Evolutionary conservation across 2,888 invertebrate genomes (phyloP).

Genomic region (Limnephilus auricula): DNA sequence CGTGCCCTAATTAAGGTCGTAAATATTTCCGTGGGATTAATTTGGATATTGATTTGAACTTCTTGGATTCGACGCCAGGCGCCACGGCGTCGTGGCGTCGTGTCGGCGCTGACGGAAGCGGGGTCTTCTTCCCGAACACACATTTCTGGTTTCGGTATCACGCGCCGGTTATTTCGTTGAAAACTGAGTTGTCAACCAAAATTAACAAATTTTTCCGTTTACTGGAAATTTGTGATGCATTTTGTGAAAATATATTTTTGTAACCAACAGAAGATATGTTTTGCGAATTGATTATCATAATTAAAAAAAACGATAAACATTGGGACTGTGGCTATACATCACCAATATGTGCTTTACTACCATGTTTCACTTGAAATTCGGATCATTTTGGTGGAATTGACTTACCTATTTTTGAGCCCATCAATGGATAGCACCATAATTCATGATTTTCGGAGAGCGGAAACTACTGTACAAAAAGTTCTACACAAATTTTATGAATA

Average conservation of each 20-base stretch:
- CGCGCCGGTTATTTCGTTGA: not conserved
- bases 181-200: not conserved
- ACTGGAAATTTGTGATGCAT: not conserved
- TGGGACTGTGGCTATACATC: too few relatives aligned
- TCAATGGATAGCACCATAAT: too few relatives aligned
- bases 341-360: too few relatives aligned
- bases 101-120: constrained; percentile 25
- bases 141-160: not conserved
- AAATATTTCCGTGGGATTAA: not conserved
- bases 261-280: not conserved
- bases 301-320: not conserved
- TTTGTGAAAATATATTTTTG: not conserved
- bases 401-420: too few relatives aligned
- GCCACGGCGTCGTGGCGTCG: constrained; percentile 31
- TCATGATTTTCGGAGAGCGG: too few relatives aligned
- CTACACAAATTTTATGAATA: not conserved
- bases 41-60: constrained; percentile 8
- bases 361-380: too few relatives aligned
- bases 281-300: not conserved
- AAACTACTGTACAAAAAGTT: not conserved
- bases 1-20: not conserved
- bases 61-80: not conserved
- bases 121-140: not conserved
- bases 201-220: not conserved
- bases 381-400: too few relatives aligned